Percentiles rank a stretch among this genome's conserved stretches.
Conservation (phyloP, 2,888 invertebrate species). For the Crocallis elinguaria region DNA sequence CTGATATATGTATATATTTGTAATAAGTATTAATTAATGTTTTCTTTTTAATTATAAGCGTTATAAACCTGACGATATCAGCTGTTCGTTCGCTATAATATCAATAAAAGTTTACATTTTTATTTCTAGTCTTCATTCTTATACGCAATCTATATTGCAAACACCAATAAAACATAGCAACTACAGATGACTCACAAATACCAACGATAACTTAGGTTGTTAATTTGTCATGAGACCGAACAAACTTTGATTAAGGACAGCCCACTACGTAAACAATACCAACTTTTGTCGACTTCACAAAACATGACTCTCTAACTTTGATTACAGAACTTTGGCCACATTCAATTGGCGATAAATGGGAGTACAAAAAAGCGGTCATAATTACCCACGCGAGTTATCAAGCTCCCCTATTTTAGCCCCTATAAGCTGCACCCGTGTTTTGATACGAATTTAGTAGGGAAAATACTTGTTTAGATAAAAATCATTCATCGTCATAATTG, state of each 20-base stretch:
- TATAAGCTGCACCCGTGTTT: slow-evolving; percentile 61
- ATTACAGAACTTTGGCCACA: slow-evolving; percentile 40
- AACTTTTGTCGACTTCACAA: slow-evolving; percentile 22
- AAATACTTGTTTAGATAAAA: slow-evolving; percentile 59
- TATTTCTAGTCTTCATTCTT: too few relatives aligned
- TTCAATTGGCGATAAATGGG: slow-evolving; percentile 52
- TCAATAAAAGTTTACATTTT: too few relatives aligned
- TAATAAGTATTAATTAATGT: too few relatives aligned
- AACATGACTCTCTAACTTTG: slow-evolving; percentile 32
- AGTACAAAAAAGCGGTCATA: slow-evolving; percentile 64
- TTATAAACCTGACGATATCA: too few relatives aligned
- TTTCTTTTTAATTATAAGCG: too few relatives aligned
- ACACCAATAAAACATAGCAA: too few relatives aligned
- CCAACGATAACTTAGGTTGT: too few relatives aligned
- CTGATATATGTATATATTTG: too few relatives aligned
- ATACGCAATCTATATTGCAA: too few relatives aligned
- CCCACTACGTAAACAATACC: slow-evolving; percentile 16
- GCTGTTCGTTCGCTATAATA: too few relatives aligned
- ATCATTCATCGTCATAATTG: slow-evolving; percentile 49
- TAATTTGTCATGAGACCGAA: background rate
- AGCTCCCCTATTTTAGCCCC: slow-evolving; percentile 49
- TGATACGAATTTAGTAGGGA: slow-evolving; percentile 62
- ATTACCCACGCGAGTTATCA: slow-evolving; percentile 55
- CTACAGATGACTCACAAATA: too few relatives aligned
- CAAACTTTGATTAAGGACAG: slow-evolving; percentile 17